Conservation (phyloP, 1,140 invertebrate genomes). For the Microplitis demolitor region DNA sequence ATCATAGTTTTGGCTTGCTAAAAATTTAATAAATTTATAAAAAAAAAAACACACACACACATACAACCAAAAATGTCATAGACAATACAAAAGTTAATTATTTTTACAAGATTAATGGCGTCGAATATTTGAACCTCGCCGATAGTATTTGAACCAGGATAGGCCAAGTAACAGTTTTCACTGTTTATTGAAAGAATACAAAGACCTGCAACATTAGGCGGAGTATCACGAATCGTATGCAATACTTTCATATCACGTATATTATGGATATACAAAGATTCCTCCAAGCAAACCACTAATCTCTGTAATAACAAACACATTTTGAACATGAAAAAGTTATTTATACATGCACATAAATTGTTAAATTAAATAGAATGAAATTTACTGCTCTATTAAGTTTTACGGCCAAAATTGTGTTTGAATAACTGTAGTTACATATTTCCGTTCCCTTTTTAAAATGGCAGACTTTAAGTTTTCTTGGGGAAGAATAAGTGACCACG, state of each 20-base stretch:
- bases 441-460: conserved; percentile 98
- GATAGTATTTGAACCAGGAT: conserved; percentile 91
- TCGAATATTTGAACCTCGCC: conserved; percentile 99
- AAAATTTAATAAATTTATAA: conserved; percentile 38
- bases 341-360: conserved; percentile 1
- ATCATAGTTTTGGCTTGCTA: conserved; percentile 96
- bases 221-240: conserved; percentile 97
- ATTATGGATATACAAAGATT: conserved; percentile 98
- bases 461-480: conserved; percentile 93
- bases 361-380: conserved; percentile 35
- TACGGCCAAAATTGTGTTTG: conserved; percentile 95
- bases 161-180: conserved; percentile 94
- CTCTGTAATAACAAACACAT: conserved; percentile 67
- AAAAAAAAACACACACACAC: neutral
- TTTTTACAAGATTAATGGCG: conserved; percentile 86
- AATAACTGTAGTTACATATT: conserved; percentile 98
- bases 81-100: neutral
- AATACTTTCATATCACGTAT: conserved; percentile 98
- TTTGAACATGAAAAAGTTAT: neutral
- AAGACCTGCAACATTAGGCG: conserved; percentile 90
- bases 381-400: conserved; percentile 94
- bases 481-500: conserved; percentile 88
- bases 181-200: conserved; percentile 88
- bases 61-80: no score
- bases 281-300: conserved; percentile 96